A percentile compares a stretch with the other conserved stretches of the same genome.
Conservation (phyloP, 35 echinoderm and acorn worm genomes). For the Holothuria glaberrima region DNA sequence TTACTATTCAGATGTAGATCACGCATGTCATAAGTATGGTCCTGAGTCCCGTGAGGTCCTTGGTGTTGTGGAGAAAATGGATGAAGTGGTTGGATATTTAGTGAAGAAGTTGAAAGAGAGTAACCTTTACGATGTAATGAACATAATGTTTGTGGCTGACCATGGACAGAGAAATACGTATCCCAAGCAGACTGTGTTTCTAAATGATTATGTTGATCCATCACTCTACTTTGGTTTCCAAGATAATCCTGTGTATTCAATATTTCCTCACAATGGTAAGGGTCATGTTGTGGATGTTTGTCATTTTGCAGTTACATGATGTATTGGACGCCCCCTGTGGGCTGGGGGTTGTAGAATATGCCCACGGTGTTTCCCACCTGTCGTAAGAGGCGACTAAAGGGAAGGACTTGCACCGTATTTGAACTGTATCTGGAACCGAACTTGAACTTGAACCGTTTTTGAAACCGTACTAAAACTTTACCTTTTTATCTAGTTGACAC, state of each 20-base stretch:
- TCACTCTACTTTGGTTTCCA: constrained; percentile 5
- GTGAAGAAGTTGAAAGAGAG: not conserved
- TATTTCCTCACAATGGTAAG: constrained; percentile 33
- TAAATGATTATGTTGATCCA: constrained; percentile 29
- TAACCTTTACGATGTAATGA: constrained; percentile 8
- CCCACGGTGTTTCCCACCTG: no score
- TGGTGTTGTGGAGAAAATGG: not conserved
- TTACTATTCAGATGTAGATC: constrained; percentile 17
- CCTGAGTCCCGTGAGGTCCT: not conserved
- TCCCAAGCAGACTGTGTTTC: constrained; percentile 24
- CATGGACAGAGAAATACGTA: not conserved
- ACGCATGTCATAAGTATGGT: constrained; percentile 8
- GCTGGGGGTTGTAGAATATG: no score
- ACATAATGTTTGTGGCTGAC: constrained; percentile 31
- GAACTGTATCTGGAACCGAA: no score
- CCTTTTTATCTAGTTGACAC: no score
- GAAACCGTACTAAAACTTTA: no score
- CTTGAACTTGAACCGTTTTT: no score
- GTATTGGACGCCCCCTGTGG: no score
- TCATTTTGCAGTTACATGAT: no score
- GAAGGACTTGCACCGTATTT: no score
- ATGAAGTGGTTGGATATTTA: constrained; percentile 20
- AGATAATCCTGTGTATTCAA: constrained; percentile 14
- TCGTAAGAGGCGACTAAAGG: no score
- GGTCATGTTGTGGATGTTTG: no score